Base-by-base conservation (phyloP, 1,140 invertebrate species). In the Philaenus spumarius region DNA sequence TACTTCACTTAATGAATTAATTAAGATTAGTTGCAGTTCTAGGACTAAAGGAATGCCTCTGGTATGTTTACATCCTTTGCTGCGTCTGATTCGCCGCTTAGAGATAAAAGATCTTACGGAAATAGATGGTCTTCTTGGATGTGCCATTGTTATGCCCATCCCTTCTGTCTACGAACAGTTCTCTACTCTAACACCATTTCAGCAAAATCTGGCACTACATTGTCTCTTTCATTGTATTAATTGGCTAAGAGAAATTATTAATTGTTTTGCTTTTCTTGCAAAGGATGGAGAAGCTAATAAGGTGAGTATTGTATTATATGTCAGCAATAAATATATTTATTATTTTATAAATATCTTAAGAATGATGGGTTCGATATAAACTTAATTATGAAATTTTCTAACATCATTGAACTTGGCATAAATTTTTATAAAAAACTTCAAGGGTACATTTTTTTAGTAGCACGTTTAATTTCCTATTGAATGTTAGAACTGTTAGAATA, bases 241-340 rank as follows among this genome's bases (percentile, higher is more conserved):
- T 77, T 95, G 90, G 90, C 89, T 93, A 64, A 78, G 88, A 55
- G 92, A 94, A 73, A 70, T 90, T 19, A 77, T 94, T 1, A 92
- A 86, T 72, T 84, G 3, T 94, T 93, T 78, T 76, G 78, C 73
- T 59, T 75, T 81, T 74, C 65, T 70, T 34, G 58, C 67, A 17
- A 71, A 73, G 50, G 69, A 86, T n/a, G 77, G 77, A 59, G 63
- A 73, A 12, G 26, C 80, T 82, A 68, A 83, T 23, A 68, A 68
- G 57, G 65, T 69, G 55, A n/a, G n/a, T n/a, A n/a, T n/a, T n/a
- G n/a, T n/a, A n/a, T n/a, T n/a, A n/a, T n/a, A n/a, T n/a, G n/a
- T n/a, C n/a, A n/a, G n/a, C n/a, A n/a, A n/a, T n/a, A n/a, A n/a
- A n/a, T n/a, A n/a, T n/a, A n/a, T n/a, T n/a, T n/a, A n/a, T n/a